These are phyloP conservation scores for Theocolax elegans DNA, from an alignment of 1,140 invertebrate genomes.

Conservation along the genomic window DNA sequence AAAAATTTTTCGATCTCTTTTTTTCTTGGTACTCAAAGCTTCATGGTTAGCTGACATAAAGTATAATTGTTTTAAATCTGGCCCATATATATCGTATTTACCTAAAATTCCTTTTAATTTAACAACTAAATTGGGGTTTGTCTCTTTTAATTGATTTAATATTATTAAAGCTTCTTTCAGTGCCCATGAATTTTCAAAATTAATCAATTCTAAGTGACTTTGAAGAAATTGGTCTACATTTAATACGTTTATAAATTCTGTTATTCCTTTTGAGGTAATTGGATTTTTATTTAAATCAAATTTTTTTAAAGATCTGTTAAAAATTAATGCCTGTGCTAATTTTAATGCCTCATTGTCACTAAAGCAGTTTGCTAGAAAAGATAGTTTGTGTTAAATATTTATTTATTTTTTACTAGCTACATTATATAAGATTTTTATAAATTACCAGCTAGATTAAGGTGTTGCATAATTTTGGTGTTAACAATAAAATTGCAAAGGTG, in stretches of 20 bases:
- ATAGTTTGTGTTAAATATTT: neutral
- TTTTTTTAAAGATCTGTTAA: constrained; percentile 50
- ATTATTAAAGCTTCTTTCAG: constrained; percentile 54
- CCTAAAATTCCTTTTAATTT: constrained; percentile 62
- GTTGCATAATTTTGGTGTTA: constrained; percentile 41
- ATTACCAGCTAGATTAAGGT: constrained; percentile 54
- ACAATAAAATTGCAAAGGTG: constrained; percentile 47
- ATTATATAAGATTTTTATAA: neutral
- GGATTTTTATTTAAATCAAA: constrained; percentile 58
- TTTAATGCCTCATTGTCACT: constrained; percentile 42
- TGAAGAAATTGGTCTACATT: constrained; percentile 38
- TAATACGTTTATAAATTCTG: constrained; percentile 48
- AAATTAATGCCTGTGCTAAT: constrained; percentile 52
- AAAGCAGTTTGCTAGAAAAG: constrained; percentile 56
- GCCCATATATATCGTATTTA: constrained; percentile 63
- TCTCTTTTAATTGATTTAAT: constrained; percentile 51
- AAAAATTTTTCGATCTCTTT: constrained; percentile 61
- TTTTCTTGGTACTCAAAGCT: constrained; percentile 61
- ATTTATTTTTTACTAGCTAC: neutral
- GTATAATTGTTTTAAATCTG: constrained; percentile 59
- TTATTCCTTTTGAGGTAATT: constrained; percentile 48
- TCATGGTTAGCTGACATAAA: constrained; percentile 64
- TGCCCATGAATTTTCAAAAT: constrained; percentile 63
- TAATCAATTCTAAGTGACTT: constrained; percentile 52
- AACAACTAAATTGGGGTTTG: constrained; percentile 53